Evolutionary conservation across 1,140 invertebrate genomes (phyloP), one percentile per base, ranked within the genome.

Genomic region (Frieseomelitta varia): DNA sequence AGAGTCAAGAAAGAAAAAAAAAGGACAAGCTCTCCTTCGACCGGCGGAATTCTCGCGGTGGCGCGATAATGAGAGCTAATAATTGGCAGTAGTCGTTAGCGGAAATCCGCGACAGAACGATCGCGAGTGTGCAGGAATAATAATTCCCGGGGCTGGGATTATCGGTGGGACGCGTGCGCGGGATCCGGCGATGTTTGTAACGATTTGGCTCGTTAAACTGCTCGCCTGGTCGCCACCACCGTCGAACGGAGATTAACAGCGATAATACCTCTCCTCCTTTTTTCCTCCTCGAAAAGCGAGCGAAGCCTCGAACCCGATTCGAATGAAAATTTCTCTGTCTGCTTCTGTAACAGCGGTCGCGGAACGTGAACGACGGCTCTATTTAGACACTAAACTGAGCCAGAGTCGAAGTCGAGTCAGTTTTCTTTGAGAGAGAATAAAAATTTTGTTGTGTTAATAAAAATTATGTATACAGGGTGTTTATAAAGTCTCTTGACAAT

Each of bases 51-150:
- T 88, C 82, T 88, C 87, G 81, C 71, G 81, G 84, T 78, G 58
- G 86, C 58, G 84, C 58, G 84, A 88, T 89, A 89, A 89, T 82
- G 80, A 88, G 73, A 87, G 86, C 72, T 88, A 88, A 88, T 81
- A 85, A 88, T 87, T 84, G 61, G 63, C 61, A 34, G 65, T 85
- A 85, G 81, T 85, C 85, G 79, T 88, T 85, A 81, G 86, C 81
- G 81, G 86, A 88, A 87, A 67, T 88, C 73, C 73, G 86, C 83
- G 86, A 87, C 86, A 61, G 75, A 61, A 73, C 85, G 78, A 79
- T 87, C 80, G 71, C 34, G 47, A 17, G 76, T 56, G 76, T 56
- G 27, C 30, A 79, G 86, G 69, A 75, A 56, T 30, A n/a, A n/a
- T 88, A 88, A 88, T 53, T 15, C 68, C 4, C 39, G n/a, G 24